Conservation (phyloP, 1,140 invertebrate species). For the Diabrotica virgifera region DNA sequence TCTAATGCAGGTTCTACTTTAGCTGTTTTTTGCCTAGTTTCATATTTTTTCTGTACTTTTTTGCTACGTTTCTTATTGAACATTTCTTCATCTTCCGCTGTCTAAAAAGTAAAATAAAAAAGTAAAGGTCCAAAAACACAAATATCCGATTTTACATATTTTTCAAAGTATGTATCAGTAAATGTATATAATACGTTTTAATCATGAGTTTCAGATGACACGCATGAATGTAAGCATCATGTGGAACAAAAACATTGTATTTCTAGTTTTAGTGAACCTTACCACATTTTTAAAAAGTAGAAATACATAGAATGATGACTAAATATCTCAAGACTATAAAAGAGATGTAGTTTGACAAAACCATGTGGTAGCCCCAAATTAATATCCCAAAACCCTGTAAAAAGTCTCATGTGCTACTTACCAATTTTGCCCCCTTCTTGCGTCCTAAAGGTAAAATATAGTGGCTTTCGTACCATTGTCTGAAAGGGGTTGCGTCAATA, state of each 20-base stretch:
- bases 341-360: conserved; percentile 15
- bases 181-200: conserved; percentile 20
- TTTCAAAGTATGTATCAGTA: conserved; percentile 18
- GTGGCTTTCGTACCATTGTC: conserved; percentile 98
- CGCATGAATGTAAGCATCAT: conserved; percentile 36
- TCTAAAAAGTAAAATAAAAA: conserved; percentile 56
- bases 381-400: too few species aligned
- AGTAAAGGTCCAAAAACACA: conserved; percentile 4
- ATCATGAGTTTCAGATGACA: conserved; percentile 49
- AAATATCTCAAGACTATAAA: too few species aligned
- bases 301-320: too few species aligned
- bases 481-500: conserved; percentile 97
- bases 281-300: too few species aligned
- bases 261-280: too few species aligned
- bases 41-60: conserved; percentile 91
- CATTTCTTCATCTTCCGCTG: conserved; percentile 90
- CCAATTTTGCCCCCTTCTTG: conserved; percentile 94
- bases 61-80: conserved; percentile 93
- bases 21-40: conserved; percentile 83
- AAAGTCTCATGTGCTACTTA: conserved; percentile 51
- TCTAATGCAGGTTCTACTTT: conserved; percentile 92
- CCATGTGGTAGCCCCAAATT: neutral
- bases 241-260: too few species aligned
- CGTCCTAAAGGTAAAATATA: conserved; percentile 92
- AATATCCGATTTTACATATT: conserved; percentile 12